Evolutionary conservation across 2,113 vertebrate species (phyloP).

Genomic region (Pantherophis guttatus): DNA sequence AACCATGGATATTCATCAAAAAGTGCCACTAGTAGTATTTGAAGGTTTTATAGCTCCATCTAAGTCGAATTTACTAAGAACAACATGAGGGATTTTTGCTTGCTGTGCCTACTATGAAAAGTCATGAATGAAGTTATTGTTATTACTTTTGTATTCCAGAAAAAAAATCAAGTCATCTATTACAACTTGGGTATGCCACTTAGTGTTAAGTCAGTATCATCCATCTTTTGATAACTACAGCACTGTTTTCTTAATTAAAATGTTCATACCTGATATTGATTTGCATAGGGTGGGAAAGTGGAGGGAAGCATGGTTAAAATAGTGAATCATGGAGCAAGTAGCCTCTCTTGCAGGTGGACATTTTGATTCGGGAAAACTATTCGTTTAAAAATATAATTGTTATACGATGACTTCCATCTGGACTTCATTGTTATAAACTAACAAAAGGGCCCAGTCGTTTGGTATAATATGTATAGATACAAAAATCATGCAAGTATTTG

Average conservation of each 20-base stretch:
- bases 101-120: background rate
- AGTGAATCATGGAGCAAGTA: background rate
- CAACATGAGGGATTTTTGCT: background rate
- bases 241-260: background rate
- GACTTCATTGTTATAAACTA: background rate
- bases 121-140: background rate
- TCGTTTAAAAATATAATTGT: background rate
- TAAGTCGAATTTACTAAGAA: background rate
- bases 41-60: background rate
- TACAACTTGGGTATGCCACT: background rate
- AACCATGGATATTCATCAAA: constrained; percentile 34
- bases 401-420: background rate
- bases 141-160: background rate
- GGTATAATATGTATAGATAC: background rate
- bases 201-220: background rate
- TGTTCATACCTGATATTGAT: background rate
- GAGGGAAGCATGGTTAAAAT: background rate
- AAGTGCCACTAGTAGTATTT: background rate
- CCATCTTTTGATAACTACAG: too few species aligned
- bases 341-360: background rate
- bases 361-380: background rate
- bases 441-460: background rate
- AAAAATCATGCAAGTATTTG: background rate
- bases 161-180: background rate
- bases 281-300: background rate